Conservation (phyloP, 2,113 vertebrate species). For the Ursus arctos region DNA sequence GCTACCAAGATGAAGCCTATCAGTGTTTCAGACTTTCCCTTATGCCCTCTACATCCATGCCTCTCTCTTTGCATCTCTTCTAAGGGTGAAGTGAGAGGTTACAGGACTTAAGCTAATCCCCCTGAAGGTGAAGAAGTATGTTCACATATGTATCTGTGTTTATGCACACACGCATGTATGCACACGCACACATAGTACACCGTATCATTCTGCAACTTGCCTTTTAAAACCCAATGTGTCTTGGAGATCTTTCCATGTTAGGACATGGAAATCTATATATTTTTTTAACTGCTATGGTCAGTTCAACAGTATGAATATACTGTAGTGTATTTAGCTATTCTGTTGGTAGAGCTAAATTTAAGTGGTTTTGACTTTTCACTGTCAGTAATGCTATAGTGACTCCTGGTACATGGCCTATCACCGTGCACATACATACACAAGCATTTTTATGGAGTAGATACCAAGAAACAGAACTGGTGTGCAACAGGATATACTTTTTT, state of each 20-base stretch:
- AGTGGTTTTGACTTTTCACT: conserved; percentile 22
- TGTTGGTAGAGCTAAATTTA: conserved; percentile 6
- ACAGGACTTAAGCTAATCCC: not conserved
- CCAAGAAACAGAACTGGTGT: conserved; percentile 3
- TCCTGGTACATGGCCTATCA: not conserved
- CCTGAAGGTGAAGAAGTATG: not conserved
- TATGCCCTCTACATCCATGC: not conserved
- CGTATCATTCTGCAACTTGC: not conserved
- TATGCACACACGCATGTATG: not conserved
- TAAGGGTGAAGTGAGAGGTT: not conserved
- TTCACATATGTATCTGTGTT: not conserved
- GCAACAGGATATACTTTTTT: not conserved
- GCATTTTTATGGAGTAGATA: not conserved
- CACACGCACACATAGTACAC: not conserved
- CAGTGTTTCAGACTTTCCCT: not conserved
- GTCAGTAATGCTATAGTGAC: not conserved
- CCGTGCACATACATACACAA: not conserved
- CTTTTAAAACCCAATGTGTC: not conserved
- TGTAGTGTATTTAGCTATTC: not conserved
- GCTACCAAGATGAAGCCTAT: not conserved
- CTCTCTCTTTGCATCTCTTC: not conserved
- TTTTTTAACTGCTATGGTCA: not conserved
- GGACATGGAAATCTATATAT: not conserved
- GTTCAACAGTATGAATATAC: conserved; percentile 25
- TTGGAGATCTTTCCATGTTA: not conserved